Conservation (phyloP, 2,113 vertebrate genomes). For the Dolichallabes microphthalmus region DNA sequence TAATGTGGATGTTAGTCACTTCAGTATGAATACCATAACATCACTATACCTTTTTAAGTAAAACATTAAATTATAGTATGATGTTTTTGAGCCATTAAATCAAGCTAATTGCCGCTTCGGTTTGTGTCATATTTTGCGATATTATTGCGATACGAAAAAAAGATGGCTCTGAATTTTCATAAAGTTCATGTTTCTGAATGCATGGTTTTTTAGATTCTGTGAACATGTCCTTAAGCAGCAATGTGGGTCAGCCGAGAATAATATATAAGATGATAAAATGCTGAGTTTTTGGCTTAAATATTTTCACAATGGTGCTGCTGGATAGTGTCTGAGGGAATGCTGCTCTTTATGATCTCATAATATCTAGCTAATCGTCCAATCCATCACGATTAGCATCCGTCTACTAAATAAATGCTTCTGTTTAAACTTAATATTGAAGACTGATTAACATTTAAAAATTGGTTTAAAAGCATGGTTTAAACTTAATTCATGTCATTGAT, state of each 20-base stretch:
- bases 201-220: conserved; percentile 34
- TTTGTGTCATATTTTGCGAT: too few species aligned
- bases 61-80: not conserved
- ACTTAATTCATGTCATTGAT: not conserved
- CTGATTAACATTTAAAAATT: not conserved
- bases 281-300: conserved; percentile 58
- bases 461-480: not conserved
- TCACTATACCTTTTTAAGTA: not conserved
- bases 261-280: conserved; percentile 42
- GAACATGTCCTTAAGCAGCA: conserved; percentile 43
- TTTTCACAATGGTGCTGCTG: conserved; percentile 52
- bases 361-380: not conserved
- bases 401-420: not conserved
- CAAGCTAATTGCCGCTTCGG: too few species aligned
- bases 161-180: too few species aligned
- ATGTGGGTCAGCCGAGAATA: conserved; percentile 48
- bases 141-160: too few species aligned
- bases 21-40: not conserved
- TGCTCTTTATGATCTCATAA: conserved; percentile 20
- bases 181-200: too few species aligned
- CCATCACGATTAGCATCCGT: not conserved
- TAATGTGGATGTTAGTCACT: not conserved
- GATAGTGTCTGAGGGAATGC: conserved; percentile 13
- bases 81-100: too few species aligned
- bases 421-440: not conserved